Evolutionary conservation across 2,888 invertebrate genomes (phyloP).

Genomic region (Clistopyga incitator): DNA sequence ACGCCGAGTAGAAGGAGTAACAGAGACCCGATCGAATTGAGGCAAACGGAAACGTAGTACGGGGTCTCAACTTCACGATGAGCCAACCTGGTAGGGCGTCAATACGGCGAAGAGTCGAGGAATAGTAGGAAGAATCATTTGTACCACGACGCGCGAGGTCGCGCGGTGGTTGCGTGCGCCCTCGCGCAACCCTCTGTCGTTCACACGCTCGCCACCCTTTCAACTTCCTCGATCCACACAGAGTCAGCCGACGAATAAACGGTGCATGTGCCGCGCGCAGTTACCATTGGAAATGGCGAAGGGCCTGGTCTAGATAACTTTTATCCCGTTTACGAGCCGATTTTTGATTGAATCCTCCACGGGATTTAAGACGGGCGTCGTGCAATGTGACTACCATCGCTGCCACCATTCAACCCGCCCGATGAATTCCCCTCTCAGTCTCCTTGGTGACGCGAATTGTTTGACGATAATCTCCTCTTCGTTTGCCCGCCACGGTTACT

Average conservation of each 20-base stretch:
- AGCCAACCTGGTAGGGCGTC: slow-evolving; percentile 26
- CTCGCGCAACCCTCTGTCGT: slow-evolving; percentile 77
- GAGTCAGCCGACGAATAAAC: slow-evolving; percentile 44
- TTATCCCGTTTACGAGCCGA: slow-evolving; percentile 77
- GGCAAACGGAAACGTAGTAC: slow-evolving; percentile 13
- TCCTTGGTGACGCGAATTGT: slow-evolving; percentile 58
- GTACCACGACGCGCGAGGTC: slow-evolving; percentile 82
- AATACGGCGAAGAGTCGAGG: slow-evolving; percentile 70
- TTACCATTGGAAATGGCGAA: background rate
- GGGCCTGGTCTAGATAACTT: slow-evolving; percentile 76
- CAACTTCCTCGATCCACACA: slow-evolving; percentile 62
- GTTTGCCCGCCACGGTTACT: slow-evolving; percentile 14
- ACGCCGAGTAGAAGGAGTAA: background rate
- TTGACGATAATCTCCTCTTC: slow-evolving; percentile 52
- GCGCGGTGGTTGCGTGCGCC: slow-evolving; percentile 80
- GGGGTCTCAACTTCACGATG: slow-evolving; percentile 11
- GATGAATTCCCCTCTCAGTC: slow-evolving; percentile 17
- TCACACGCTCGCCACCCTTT: slow-evolving; percentile 79
- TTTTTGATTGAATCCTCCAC: slow-evolving; percentile 81
- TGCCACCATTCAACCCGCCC: background rate
- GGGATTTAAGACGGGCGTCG: slow-evolving; percentile 57
- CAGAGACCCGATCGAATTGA: slow-evolving; percentile 37
- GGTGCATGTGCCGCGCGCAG: slow-evolving; percentile 19
- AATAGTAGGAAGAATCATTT: slow-evolving; percentile 79
- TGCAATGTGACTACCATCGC: slow-evolving; percentile 29